Base-by-base conservation (phyloP, 2,797 vertebrate genomes). In the Rhynchotus rufescens region DNA sequence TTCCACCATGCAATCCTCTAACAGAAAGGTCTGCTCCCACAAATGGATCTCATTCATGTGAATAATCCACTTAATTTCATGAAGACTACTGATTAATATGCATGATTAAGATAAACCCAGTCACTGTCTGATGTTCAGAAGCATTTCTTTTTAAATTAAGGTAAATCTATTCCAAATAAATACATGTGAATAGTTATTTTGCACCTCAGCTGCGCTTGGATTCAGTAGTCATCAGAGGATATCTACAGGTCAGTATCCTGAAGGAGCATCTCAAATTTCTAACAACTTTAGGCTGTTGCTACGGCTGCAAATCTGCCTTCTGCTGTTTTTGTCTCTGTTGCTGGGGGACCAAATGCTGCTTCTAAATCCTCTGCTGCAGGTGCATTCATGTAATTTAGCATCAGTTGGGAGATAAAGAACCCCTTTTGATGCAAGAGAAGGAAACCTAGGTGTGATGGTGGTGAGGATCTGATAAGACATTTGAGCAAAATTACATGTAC, bases 341-440 rank as follows among this genome's bases (percentile, higher is more conserved):
- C 96, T 92, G 91, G 59, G 94, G 92, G 62, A 94, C 86, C 47
- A 92, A 95, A 91, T 25, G 56, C 66, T 92, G 84, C 79, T 93
- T 90, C 88, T 93, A 91, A 92, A 92, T 88, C 81, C 77, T 86
- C 60, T 91, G 86, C 73, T 91, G 94, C 88, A 96, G 94, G 94
- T 95, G 90, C 79, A 85, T 89, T 90, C 91, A 80, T 88, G 72
- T 78, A 90, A 92, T 92, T 45, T 75, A 78, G 72, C 78, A 90
- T 92, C 62, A 66, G 66, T 93, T 86, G 44, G 54, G 62, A 96
- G 73, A 94, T 81, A 91, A 93, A 91, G 89, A 87, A 71, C 25
- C 17, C 89, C 60, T 86, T 93, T 72, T 84, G 84, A 84, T 44
- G 76, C 68, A 86, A 82, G 38, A 60, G 15, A 68, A 65, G 88